phyloP scores from a whole-genome alignment of 64 coral and sea anemone species.

The Montipora foliosa region DNA sequence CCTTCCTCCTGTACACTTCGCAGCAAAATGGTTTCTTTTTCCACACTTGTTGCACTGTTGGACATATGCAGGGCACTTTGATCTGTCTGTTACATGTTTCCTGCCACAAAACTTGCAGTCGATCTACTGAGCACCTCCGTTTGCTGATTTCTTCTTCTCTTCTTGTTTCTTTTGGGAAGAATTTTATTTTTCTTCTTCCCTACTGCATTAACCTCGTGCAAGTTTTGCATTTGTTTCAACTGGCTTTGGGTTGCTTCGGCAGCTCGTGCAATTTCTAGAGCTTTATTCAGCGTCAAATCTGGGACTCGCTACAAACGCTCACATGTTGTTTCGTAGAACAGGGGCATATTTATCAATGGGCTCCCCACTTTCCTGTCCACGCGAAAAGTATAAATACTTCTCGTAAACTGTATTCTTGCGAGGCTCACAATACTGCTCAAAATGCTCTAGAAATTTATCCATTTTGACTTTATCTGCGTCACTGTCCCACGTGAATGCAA shows the following conservation, averaged over 20 bases:
- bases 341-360: background rate
- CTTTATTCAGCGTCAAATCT: background rate
- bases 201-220: too few relatives aligned
- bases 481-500: background rate
- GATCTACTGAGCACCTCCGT: background rate
- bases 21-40: constrained; percentile 10
- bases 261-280: background rate
- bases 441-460: background rate
- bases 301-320: background rate
- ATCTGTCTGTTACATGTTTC: too few relatives aligned
- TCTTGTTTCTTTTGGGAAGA: background rate
- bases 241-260: background rate
- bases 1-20: background rate
- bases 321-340: background rate
- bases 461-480: background rate
- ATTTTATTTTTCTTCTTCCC: too few relatives aligned
- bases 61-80: too few relatives aligned
- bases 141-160: background rate
- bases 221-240: too few relatives aligned
- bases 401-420: constrained; percentile 14
- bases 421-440: background rate
- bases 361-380: background rate
- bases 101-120: too few relatives aligned
- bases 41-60: background rate
- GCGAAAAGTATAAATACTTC: constrained; percentile 10